phyloP scores from a whole-genome alignment of 35 echinoderm and acorn worm species.

The Heliocidaris tuberculata region DNA sequence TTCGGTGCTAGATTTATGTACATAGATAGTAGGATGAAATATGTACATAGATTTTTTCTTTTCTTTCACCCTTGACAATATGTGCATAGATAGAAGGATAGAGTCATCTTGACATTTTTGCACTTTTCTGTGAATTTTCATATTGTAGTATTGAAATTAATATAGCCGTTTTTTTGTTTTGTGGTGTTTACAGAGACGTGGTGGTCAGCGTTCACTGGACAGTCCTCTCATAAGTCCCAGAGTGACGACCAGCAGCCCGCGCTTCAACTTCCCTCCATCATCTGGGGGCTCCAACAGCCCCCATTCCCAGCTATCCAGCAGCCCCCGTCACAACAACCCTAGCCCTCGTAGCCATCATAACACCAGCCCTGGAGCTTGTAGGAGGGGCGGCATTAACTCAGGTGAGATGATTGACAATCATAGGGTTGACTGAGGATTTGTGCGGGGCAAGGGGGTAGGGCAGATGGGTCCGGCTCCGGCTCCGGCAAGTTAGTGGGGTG shows the following conservation, averaged over 20 bases:
- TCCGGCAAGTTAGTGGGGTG: too few relatives aligned
- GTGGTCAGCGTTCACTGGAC: constrained; percentile 64
- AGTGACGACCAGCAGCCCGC: constrained; percentile 62
- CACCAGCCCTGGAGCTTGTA: constrained; percentile 46
- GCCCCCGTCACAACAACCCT: constrained; percentile 59
- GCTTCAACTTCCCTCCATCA: constrained; percentile 74
- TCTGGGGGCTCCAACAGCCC: constrained; percentile 58
- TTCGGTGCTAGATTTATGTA: too few relatives aligned
- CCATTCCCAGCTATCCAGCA: constrained; percentile 45
- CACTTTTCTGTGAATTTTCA: too few relatives aligned
- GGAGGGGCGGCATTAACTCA: constrained; percentile 76
- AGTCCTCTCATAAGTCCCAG: constrained; percentile 60
- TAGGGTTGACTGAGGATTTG: background rate
- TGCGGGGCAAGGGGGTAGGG: background rate
- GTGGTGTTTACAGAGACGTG: constrained; percentile 65
- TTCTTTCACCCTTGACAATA: too few relatives aligned
- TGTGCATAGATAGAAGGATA: too few relatives aligned
- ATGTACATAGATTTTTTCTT: too few relatives aligned
- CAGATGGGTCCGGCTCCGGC: background rate
- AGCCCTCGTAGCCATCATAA: constrained; percentile 62
- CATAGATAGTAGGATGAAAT: too few relatives aligned
- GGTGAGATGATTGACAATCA: constrained; percentile 30
- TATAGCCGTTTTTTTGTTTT: background rate
- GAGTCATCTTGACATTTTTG: too few relatives aligned
- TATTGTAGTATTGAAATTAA: too few relatives aligned